These are phyloP conservation scores for Thunnus albacares DNA, from an alignment of 2,797 vertebrate genomes.

Conservation along the genomic window DNA sequence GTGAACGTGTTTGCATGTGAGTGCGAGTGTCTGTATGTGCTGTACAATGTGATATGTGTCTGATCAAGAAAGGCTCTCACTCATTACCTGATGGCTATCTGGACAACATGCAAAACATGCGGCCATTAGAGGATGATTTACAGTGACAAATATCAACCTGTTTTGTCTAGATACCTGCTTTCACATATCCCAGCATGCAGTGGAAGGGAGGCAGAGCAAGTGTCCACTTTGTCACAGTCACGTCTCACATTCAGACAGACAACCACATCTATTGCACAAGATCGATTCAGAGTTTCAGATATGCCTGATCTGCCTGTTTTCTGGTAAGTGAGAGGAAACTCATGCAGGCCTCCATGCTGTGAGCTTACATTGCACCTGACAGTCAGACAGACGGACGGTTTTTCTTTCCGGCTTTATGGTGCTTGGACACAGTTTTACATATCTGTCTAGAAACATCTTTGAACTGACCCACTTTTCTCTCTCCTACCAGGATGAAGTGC, in stretches of 20 bases:
- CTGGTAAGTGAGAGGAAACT: not conserved
- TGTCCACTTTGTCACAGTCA: not conserved
- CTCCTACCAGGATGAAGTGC: slow-evolving; percentile 24
- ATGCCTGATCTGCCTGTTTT: not conserved
- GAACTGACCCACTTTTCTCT: not conserved
- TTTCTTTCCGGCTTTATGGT: not conserved
- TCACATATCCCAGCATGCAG: not conserved
- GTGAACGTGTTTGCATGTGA: slow-evolving; percentile 1
- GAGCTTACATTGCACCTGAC: not conserved
- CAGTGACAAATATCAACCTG: not conserved
- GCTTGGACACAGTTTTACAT: not conserved
- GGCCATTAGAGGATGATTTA: not conserved
- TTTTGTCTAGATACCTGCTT: not conserved
- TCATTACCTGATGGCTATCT: not conserved
- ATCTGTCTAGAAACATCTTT: not conserved
- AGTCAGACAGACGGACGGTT: not conserved
- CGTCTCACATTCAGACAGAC: not conserved
- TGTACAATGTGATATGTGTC: slow-evolving; percentile 5
- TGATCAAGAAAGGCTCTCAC: not conserved
- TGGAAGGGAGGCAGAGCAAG: not conserved
- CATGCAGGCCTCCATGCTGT: not conserved
- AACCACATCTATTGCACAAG: not conserved
- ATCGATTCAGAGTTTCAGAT: not conserved
- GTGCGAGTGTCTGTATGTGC: not conserved
- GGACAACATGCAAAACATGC: slow-evolving; percentile 40